Conservation (phyloP, 2,113 vertebrate species). For the Coptodon rendalli region DNA sequence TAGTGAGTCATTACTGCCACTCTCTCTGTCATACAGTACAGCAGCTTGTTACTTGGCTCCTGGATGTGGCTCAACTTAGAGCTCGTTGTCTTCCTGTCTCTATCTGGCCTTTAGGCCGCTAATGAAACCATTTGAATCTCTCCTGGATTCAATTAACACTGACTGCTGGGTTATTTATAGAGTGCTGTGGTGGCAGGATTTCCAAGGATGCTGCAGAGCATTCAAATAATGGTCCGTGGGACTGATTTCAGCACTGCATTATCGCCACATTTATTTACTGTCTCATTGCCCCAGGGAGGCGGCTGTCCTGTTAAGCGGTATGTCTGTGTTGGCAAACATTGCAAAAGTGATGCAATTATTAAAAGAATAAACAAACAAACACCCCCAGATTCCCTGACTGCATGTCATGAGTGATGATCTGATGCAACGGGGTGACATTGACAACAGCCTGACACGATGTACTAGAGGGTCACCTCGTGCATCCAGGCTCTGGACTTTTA, state of each 20-base stretch:
- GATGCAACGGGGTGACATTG: background rate
- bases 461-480: background rate
- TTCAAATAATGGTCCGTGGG: constrained; percentile 4
- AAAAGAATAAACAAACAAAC: background rate
- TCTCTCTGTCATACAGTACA: background rate
- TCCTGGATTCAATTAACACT: constrained; percentile 12
- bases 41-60: background rate
- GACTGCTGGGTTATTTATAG: constrained; percentile 47
- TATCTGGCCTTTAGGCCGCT: background rate
- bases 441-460: background rate
- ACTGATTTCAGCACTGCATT: constrained; percentile 21
- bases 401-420: background rate
- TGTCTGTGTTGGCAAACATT: constrained; percentile 16
- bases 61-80: background rate
- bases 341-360: background rate
- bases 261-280: constrained; percentile 32
- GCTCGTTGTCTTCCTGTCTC: background rate
- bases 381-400: background rate
- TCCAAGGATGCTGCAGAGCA: constrained; percentile 10
- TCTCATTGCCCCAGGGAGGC: background rate
- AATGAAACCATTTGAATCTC: constrained; percentile 35
- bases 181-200: background rate
- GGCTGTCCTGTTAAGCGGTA: background rate
- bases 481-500: background rate
- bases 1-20: background rate